These are phyloP conservation scores for Catagonus wagneri DNA, from an alignment of 2,113 vertebrate genomes.

Conservation along the genomic window DNA sequence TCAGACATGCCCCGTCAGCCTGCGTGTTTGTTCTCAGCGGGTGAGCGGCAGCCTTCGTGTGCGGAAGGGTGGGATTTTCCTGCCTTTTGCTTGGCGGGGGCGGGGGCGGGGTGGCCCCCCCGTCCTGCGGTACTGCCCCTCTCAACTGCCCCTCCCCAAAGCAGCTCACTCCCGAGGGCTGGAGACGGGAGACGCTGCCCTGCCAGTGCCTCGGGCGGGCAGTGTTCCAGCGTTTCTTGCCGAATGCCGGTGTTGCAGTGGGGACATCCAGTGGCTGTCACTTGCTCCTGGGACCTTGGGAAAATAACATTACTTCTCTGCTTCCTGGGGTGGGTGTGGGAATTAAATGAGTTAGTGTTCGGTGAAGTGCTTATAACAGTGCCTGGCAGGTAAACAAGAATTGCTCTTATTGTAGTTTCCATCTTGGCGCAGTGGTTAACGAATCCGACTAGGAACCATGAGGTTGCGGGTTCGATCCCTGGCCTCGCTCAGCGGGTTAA, in stretches of 20 bases:
- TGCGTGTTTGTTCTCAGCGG: background rate
- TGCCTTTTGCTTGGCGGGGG: background rate
- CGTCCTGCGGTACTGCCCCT: background rate
- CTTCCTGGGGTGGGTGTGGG: background rate
- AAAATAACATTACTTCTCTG: background rate
- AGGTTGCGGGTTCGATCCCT: too few relatives aligned
- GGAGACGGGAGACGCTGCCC: background rate
- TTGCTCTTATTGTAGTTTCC: background rate
- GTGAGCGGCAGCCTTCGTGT: background rate
- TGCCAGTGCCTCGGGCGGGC: background rate
- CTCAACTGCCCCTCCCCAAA: background rate
- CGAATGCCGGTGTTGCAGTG: background rate
- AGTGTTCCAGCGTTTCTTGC: background rate
- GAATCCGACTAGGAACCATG: too few relatives aligned
- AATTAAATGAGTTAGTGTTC: background rate
- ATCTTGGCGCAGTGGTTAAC: too few relatives aligned
- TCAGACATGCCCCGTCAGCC: background rate
- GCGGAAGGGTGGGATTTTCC: background rate
- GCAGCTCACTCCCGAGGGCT: background rate
- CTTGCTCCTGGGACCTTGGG: background rate
- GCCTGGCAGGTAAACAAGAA: background rate
- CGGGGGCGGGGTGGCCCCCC: background rate
- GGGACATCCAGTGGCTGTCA: fast-evolving
- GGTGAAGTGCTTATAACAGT: background rate
- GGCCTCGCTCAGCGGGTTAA: too few relatives aligned